phyloP scores from a whole-genome alignment of 2,113 vertebrate genomes.

The Gallinago paraguaiae region DNA sequence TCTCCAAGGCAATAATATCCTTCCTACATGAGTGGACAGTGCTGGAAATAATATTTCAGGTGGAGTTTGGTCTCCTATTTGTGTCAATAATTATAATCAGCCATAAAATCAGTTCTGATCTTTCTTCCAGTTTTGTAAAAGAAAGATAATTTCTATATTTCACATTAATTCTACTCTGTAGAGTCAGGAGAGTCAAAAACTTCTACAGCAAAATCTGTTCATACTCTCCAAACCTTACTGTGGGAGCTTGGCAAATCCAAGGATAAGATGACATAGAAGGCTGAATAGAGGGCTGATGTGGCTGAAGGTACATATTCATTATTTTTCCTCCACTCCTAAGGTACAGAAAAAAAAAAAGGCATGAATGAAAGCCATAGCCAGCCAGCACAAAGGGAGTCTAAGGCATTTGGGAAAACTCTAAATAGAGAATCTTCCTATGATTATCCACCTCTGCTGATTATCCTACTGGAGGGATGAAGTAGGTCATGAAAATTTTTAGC shows the following conservation, averaged over 20 bases:
- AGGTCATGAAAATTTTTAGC: not conserved
- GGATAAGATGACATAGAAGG: not conserved
- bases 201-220: not conserved
- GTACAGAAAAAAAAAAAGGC: not conserved
- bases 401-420: not conserved
- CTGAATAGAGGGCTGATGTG: not conserved
- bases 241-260: not conserved
- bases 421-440: not conserved
- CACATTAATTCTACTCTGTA: not conserved
- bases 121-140: not conserved
- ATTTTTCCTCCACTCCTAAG: not conserved
- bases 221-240: not conserved
- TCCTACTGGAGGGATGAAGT: not conserved
- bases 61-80: slow-evolving; percentile 11
- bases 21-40: slow-evolving; percentile 2
- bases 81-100: slow-evolving; percentile 39
- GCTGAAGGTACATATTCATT: not conserved
- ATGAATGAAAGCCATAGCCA: not conserved
- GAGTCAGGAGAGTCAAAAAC: not conserved
- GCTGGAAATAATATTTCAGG: slow-evolving; percentile 49
- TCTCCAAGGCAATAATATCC: slow-evolving; percentile 33
- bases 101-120: not conserved
- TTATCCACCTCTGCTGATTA: not conserved
- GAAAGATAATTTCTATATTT: not conserved
- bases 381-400: not conserved